A percentile compares a stretch with the other conserved stretches of the same genome.
Conservation (phyloP, 2,797 vertebrate genomes). For the Arrhamphus sclerolepis region DNA sequence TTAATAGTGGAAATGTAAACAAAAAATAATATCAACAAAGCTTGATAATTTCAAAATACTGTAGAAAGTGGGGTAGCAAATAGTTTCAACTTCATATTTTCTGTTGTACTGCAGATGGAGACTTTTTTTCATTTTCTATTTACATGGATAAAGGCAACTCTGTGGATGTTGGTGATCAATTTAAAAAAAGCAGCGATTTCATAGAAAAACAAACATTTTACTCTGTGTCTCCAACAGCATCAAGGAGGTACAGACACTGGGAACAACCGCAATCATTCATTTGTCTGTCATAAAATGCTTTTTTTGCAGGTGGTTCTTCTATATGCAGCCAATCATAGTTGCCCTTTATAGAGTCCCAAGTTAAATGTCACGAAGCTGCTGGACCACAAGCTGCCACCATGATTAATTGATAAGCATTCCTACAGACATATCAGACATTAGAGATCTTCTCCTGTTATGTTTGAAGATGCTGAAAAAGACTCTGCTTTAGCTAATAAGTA, state of each 20-base stretch:
- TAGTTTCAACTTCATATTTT: no score
- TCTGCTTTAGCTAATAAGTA: not conserved
- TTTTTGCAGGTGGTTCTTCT: conserved; percentile 9
- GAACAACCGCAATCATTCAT: conserved; percentile 10
- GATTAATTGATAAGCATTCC: conserved; percentile 70
- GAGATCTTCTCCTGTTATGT: conserved; percentile 15
- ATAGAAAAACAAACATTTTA: conserved; percentile 1
- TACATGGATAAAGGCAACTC: not conserved
- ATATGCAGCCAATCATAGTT: conserved; percentile 29
- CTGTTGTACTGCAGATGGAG: no score
- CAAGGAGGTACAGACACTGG: not conserved
- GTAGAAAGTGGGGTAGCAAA: no score
- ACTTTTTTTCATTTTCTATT: not conserved
- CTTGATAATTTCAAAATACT: no score
- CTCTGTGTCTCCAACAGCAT: conserved; percentile 2
- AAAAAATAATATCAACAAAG: not conserved
- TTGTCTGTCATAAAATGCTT: conserved; percentile 4
- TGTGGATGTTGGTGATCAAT: not conserved
- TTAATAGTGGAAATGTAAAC: not conserved
- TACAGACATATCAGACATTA: conserved; percentile 24
- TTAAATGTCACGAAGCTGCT: conserved; percentile 71
- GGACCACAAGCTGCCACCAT: conserved; percentile 66
- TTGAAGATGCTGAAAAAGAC: conserved; percentile 3
- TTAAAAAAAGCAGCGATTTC: not conserved
- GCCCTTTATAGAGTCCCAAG: conserved; percentile 45